Evolutionary conservation across 53 echinoderm and acorn worm species (phyloP), one percentile per base, ranked within the genome.

Genomic region (Stichopus horrens): DNA sequence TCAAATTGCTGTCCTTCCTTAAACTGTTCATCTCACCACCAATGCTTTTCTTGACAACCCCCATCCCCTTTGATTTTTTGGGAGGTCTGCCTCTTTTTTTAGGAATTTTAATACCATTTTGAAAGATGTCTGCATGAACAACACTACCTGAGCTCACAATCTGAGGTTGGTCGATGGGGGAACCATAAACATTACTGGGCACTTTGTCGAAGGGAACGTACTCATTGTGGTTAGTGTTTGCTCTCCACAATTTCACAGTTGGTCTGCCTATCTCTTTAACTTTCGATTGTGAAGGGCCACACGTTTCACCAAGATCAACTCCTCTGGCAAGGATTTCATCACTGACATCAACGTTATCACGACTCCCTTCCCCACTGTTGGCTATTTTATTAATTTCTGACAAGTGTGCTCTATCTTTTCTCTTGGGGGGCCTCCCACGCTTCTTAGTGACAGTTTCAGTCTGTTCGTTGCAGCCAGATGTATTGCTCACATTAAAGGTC

Each of bases 201-300:
- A 71, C 16, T n/a, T 71, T 18, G 4, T 18, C 18, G 7, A n/a
- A 20, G 18, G n/a, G 19, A 71, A n/a, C 71, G 19, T 5, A 18
- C 6, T 71, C 21, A 18, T 16, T 5, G 9, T 2, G 9, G 56
- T 56, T 16, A 7, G 3, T 9, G 6, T 53, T 58, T 56, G 19
- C 56, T 57, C 56, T 81, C 21, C 20, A 55, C 21, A 58, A 81
- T n/a, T 53, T 53, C 37, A 0, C 21, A 5, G 81, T 16, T 81
- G 81, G 57, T 58, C 81, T 81, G 10, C 81, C 81, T 21, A 55
- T 55, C 56, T 81, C 58, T 23, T 58, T 56, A 22, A 18, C 13
- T 11, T 79, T 53, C 23, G 0, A 59, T 59, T 59, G 14, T 71
- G 71, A n/a, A 7, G 71, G 71, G n/a, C 6, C 18, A 71, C 71